Evolutionary conservation across 53 echinoderm and acorn worm species (phyloP).

Genomic region (Astropecten irregularis): DNA sequence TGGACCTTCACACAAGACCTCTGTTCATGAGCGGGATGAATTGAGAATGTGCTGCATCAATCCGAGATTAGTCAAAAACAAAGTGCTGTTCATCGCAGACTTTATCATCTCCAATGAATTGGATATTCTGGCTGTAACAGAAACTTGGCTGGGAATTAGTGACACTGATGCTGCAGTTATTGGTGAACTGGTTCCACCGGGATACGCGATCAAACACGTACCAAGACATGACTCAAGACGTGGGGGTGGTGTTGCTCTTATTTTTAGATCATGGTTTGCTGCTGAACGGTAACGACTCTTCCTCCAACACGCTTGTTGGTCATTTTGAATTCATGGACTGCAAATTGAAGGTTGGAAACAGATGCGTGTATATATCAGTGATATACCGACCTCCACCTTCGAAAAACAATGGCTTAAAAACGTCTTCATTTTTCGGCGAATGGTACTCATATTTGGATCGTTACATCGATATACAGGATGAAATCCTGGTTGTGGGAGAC

Average conservation of each 20-base stretch:
- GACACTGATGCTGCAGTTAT: not conserved
- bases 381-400: too few relatives aligned
- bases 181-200: conserved; percentile 33
- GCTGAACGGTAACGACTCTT: conserved; percentile 14
- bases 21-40: too few relatives aligned
- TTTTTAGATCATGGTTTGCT: conserved; percentile 20
- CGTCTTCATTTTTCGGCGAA: too few relatives aligned
- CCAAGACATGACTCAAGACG: conserved; percentile 14
- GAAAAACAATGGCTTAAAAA: too few relatives aligned
- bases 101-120: not conserved
- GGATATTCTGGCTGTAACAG: conserved; percentile 33
- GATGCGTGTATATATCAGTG: too few relatives aligned
- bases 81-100: conserved; percentile 8
- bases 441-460: conserved; percentile 9
- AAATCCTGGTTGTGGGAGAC: too few relatives aligned
- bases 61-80: conserved; percentile 40
- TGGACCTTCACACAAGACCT: too few relatives aligned
- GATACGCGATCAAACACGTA: conserved; percentile 45
- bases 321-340: conserved; percentile 55
- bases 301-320: not conserved
- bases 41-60: conserved; percentile 4
- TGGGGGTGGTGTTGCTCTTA: conserved; percentile 39
- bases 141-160: conserved; percentile 42
- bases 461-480: not conserved
- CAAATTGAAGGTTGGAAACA: conserved; percentile 17